Evolutionary conservation across 2,888 invertebrate genomes (phyloP), one percentile per base, ranked within the genome.

Genomic region (Eupithecia abbreviata): DNA sequence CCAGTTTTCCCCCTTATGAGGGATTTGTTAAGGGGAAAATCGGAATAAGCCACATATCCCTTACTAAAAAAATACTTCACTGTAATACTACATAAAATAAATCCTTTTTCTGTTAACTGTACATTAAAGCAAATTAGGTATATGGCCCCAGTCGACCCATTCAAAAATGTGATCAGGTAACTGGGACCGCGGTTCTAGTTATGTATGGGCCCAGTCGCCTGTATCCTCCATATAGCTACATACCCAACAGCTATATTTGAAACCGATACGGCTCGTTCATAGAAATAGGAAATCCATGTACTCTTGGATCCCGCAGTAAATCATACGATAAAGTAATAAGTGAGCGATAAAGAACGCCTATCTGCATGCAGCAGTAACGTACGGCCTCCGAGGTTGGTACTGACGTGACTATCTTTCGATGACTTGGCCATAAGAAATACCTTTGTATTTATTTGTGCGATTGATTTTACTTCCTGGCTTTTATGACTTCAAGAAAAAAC

Each of bases 301-400:
- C 45, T 62, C 45, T 9, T 66, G 68, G 75, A 75, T 78, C 74
- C 49, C 42, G 73, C 76, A 67, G 78, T 82, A 82, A 81, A 82
- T 82, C 82, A 82, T 82, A 80, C 41, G 82, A 82, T 82, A 82
- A 82, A 80, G 78, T 80, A 82, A 80, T 82, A 82, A 82, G 82
- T 78, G 69, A 79, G 77, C 75, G 81, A 82, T 80, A 82, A 80
- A 82, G 75, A 73, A 80, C 47, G 18, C 41, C 43, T 78, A 78
- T 78, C 78, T 70, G 74, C 69, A 70, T 78, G 62, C 51, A 49
- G 66, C 74, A 18, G 76, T 73, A 72, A 78, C 66, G 66, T 76
- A 78, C 70, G 72, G 70, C 66, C 72, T n/a, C 47, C 43, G 72
- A 74, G 69, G 66, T 76, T 70, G 58, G 58, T 49, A 51, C 69